Base-by-base conservation (phyloP, 2,888 invertebrate genomes). In the Chrysolina haemoptera region DNA sequence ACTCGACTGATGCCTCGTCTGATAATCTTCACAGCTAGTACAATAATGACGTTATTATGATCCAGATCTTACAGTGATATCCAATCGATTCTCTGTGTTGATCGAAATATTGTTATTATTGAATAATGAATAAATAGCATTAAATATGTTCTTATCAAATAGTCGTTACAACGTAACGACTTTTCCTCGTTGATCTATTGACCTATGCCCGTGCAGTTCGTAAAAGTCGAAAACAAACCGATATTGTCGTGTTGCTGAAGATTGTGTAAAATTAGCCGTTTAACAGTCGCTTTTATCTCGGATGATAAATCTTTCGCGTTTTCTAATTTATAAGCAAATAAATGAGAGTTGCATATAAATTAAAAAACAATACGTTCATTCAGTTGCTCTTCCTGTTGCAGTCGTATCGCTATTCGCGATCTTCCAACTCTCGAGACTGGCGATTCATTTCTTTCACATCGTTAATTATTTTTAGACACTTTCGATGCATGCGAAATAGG, bases 301-400 rank as follows among this genome's bases (percentile, higher is more conserved):
- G n/a, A n/a, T n/a, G n/a, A n/a, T n/a, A 8, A 18, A 40, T 67
- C 53, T 67, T 16, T 35, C 53, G 20, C 22, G 8, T 67, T 67
- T 40, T 40, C 53, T 67, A 67, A 67, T 67, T n/a, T 67, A 53
- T 41, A 40, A 40, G 50, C 67, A 20, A 67, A 67, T 67, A 40
- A 67, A 67, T 53, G 53, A 53, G 66, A 50, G 53, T 41, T 9
- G 53, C 20, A 53, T 55, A 40, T 18, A 53, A 41, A 27, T 55
- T 27, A 16, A 27, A 14, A 48, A 50, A 66, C 66, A 66, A 43
- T 50, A 27, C 22, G 48, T 50, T n/a, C 14, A 66, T 50, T 53
- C 53, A 67, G 16, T 46, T 22, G 65, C n/a, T 46, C 22, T 65
- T 43, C 65, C 43, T 48, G 48, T 22, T 65, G 16, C 53, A 67